Base-by-base conservation (phyloP, 92 coral and sea anemone species). In the Umimayanthus kanabou region DNA sequence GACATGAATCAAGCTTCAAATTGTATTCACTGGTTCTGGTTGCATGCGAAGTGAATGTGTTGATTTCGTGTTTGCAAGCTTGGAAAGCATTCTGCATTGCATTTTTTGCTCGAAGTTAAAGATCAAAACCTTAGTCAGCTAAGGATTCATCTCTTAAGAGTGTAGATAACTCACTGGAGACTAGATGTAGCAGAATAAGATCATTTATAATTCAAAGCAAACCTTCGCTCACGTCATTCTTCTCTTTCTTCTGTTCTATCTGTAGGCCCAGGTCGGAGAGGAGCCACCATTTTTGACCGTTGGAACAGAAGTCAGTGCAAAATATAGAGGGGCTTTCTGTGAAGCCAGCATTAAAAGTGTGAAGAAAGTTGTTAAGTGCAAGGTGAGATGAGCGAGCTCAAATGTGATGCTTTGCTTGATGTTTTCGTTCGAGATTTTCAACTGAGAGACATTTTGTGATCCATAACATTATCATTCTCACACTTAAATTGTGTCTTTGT, bases 281-380 rank as follows among this genome's bases (percentile, higher is more conserved):
- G 99, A 97, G 87, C 99, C 99, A 69, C 98, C 99, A 81, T 97
- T 95, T 92, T 82, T 97, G 89, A 89, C 92, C 47, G 99, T 93
- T 77, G 99, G 99, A 67, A 97, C 99, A 28, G 99, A 97, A 87
- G 99, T 97, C 30, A 97, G 99, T 94, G 99, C 99, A 39, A 97
- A 97, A 69, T 97, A 97, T 84, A 93, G 99, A 47, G 99, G 99
- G 86, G 99, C 99, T 25, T 97, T 97, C 77, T 97, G 99, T 86
- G 99, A 97, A 91, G 99, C 99, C 76, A 97, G 90, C 89, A 96
- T 97, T 47, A 97, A 97, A 79, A 93, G 94, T 28, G 95, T 97
- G 40, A 97, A 97, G 92, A 97, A 97, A 93, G 94, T 92, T 78
- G 98, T 95, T 71, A 97, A 95, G 89, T 97, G 99, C 95, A 97